Percentiles rank a stretch among this genome's conserved stretches.
phyloP scores from a whole-genome alignment of 2,888 invertebrate species.

The Harmothoe impar region DNA sequence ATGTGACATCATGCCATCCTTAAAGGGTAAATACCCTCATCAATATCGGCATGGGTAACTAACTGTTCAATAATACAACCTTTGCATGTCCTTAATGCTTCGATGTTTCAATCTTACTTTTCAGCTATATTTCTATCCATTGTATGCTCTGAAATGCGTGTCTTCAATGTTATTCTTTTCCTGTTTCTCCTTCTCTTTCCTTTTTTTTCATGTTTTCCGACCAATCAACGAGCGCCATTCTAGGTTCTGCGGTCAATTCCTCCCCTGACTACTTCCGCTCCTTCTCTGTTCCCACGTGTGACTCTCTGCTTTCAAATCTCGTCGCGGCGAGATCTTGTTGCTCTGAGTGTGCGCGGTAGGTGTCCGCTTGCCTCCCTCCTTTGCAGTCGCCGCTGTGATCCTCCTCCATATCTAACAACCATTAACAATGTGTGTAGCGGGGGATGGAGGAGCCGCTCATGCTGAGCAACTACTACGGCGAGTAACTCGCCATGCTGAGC shows the following conservation, averaged over 20 bases:
- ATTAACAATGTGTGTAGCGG: neutral
- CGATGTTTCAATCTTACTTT: slow-evolving; percentile 12
- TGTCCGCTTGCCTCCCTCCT: slow-evolving; percentile 39
- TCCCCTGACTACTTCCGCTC: slow-evolving; percentile 33
- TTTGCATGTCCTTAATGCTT: neutral
- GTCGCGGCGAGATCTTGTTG: neutral
- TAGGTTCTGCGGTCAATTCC: slow-evolving; percentile 24
- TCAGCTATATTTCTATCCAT: slow-evolving; percentile 12
- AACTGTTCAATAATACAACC: neutral
- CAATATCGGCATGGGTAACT: no score
- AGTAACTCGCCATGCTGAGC: neutral
- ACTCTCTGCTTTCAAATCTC: slow-evolving; percentile 54
- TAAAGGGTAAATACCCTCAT: no score
- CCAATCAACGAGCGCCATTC: neutral
- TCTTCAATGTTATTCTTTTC: neutral
- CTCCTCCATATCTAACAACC: neutral
- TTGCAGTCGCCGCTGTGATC: slow-evolving; percentile 38
- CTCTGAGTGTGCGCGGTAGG: slow-evolving; percentile 54
- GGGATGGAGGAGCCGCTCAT: neutral
- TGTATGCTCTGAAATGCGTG: neutral
- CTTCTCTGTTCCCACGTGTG: slow-evolving; percentile 44
- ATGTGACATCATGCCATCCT: no score
- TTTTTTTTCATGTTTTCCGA: neutral
- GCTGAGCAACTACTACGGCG: neutral
- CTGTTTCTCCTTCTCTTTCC: neutral